These are phyloP conservation scores for Andinoacara biseriatus DNA, from an alignment of 2,113 vertebrate species.

Conservation along the genomic window DNA sequence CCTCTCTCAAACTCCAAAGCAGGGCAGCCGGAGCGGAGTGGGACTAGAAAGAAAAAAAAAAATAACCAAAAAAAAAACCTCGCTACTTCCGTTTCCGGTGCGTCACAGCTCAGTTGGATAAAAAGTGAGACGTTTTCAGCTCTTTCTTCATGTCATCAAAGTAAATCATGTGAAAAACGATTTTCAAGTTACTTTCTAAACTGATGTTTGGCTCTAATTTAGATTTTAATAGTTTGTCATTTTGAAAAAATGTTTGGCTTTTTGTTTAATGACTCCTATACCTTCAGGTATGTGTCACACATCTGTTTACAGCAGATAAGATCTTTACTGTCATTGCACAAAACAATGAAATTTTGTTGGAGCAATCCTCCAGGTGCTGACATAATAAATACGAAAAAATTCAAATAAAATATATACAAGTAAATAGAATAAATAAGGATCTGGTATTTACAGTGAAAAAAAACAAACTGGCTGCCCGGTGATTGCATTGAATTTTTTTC, in stretches of 20 bases:
- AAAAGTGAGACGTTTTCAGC: background rate
- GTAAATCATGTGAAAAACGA: background rate
- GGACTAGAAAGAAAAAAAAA: background rate
- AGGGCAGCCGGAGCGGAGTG: too few species aligned
- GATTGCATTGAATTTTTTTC: background rate
- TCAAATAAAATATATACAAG: too few species aligned
- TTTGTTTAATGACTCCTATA: background rate
- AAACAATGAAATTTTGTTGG: too few species aligned
- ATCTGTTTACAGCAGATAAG: background rate
- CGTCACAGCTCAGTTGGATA: conserved; percentile 17
- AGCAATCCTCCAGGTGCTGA: too few species aligned
- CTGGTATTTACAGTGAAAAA: too few species aligned
- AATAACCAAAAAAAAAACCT: background rate
- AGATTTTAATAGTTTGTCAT: too few species aligned
- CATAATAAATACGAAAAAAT: too few species aligned
- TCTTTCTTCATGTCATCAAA: background rate
- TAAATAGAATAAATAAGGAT: too few species aligned
- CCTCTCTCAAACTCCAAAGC: background rate
- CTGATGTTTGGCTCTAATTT: background rate
- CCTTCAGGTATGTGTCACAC: background rate
- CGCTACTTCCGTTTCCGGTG: conserved; percentile 35
- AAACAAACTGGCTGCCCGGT: too few species aligned
- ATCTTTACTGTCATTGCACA: too few species aligned
- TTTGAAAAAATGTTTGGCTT: background rate
- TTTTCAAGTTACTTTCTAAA: background rate